phyloP scores from a whole-genome alignment of 2,797 vertebrate species.

The Etheostoma perlongum region DNA sequence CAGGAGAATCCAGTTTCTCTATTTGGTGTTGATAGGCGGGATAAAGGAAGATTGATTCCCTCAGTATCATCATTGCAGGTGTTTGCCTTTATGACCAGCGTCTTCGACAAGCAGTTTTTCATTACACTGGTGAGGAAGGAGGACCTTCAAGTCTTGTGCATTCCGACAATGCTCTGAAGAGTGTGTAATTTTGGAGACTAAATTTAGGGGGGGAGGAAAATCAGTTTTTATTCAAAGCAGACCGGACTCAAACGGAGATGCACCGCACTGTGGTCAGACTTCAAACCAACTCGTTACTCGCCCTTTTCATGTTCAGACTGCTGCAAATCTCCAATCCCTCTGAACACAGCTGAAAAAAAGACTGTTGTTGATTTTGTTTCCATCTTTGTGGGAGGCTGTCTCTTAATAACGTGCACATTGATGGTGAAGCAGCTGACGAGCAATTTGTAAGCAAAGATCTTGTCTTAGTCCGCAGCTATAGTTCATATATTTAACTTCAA shows the following conservation, averaged over 20 bases:
- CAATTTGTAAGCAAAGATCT: conserved; percentile 44
- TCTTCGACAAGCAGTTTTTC: conserved; percentile 82
- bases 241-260: conserved; percentile 85
- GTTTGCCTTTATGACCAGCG: conserved; percentile 81
- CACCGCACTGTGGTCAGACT: conserved; percentile 87
- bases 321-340: conserved; percentile 82
- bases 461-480: conserved; percentile 6
- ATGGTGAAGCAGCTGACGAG: conserved; percentile 58
- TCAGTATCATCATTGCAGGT: conserved; percentile 84
- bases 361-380: conserved; percentile 74
- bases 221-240: conserved; percentile 90
- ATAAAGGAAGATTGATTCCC: conserved; percentile 84
- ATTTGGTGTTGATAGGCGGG: conserved; percentile 76
- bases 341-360: conserved; percentile 70
- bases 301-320: conserved; percentile 85
- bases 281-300: conserved; percentile 85
- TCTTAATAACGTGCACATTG: conserved; percentile 59
- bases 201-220: conserved; percentile 79
- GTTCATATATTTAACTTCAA: conserved; percentile 15
- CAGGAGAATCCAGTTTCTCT: conserved; percentile 77
- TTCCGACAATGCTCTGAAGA: conserved; percentile 81
- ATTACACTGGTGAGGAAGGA: conserved; percentile 78
- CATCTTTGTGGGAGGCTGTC: conserved; percentile 65
- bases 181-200: conserved; percentile 86
- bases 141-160: conserved; percentile 78